phyloP scores from a whole-genome alignment of 2,113 vertebrate species.

The Neolamprologus sp. region DNA sequence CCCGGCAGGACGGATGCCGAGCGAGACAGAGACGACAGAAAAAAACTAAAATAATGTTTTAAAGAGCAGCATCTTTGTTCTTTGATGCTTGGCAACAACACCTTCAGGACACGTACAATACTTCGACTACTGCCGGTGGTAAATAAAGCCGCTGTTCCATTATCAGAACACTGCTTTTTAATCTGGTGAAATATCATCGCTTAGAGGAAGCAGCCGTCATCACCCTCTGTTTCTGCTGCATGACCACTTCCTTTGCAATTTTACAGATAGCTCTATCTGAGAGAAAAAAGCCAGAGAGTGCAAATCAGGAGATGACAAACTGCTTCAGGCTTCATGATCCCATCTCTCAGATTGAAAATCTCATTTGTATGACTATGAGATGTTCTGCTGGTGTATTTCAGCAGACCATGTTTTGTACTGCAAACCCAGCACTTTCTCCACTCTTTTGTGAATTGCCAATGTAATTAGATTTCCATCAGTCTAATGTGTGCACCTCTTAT shows the following conservation, averaged over 20 bases:
- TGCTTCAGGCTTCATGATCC: constrained; percentile 10
- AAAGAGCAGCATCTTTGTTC: not conserved
- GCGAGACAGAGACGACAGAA: not conserved
- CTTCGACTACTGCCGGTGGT: not conserved
- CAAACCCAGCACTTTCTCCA: not conserved
- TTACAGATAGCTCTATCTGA: constrained; percentile 22
- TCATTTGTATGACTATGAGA: constrained; percentile 14
- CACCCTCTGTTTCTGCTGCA: constrained; percentile 26
- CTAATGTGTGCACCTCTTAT: not conserved
- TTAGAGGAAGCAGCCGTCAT: constrained; percentile 11
- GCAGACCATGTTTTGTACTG: not conserved
- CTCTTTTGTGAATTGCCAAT: not conserved
- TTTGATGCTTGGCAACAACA: not conserved
- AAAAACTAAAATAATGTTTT: not conserved
- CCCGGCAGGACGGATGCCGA: not conserved
- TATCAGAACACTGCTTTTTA: not conserved
- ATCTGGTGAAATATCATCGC: constrained; percentile 22
- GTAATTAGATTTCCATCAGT: constrained; percentile 3
- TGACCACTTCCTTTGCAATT: constrained; percentile 37
- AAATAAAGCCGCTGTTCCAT: not conserved
- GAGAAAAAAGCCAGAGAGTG: not conserved
- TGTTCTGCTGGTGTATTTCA: not conserved
- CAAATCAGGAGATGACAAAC: constrained; percentile 36
- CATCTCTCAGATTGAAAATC: constrained; percentile 17
- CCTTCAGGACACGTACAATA: not conserved